A percentile compares a stretch with the other conserved stretches of the same genome.
Evolutionary conservation across 2,888 invertebrate species (phyloP).

Genomic region (Leucoptera coffeella): DNA sequence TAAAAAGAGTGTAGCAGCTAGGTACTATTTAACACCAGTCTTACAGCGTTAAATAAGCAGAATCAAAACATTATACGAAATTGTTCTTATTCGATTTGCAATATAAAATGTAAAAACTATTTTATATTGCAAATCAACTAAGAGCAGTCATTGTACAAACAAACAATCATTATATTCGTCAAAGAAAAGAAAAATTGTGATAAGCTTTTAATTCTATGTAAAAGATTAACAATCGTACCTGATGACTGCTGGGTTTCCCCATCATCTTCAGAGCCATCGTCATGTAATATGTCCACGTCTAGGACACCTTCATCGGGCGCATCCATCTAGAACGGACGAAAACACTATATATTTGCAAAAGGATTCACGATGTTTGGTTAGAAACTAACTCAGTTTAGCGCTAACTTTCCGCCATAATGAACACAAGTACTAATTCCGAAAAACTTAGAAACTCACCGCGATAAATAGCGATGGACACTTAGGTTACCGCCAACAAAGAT

Average conservation of each 20-base stretch:
- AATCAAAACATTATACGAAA: no score
- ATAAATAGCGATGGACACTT: conserved; percentile 36
- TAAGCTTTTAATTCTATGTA: background rate
- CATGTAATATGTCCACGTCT: conserved; percentile 69
- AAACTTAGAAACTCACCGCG: conserved; percentile 40
- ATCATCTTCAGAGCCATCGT: conserved; percentile 69
- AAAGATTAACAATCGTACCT: conserved; percentile 27
- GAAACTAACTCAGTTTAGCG: no score
- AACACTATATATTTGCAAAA: background rate
- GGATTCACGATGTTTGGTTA: no score
- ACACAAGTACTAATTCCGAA: conserved; percentile 30
- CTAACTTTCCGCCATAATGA: conserved; percentile 55
- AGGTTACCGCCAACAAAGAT: no score
- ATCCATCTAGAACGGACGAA: conserved; percentile 32
- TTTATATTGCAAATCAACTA: no score
- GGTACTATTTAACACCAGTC: no score
- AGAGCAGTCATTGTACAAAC: no score
- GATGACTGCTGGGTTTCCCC: conserved; percentile 58
- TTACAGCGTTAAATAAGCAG: no score
- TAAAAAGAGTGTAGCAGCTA: no score
- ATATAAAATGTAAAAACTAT: no score
- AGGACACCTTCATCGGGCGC: conserved; percentile 42
- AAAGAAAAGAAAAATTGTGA: background rate
- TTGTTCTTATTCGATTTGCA: no score
- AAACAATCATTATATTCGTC: background rate